These are phyloP conservation scores for Eonycteris spelaea DNA, from an alignment of 2,113 vertebrate species.

Conservation along the genomic window DNA sequence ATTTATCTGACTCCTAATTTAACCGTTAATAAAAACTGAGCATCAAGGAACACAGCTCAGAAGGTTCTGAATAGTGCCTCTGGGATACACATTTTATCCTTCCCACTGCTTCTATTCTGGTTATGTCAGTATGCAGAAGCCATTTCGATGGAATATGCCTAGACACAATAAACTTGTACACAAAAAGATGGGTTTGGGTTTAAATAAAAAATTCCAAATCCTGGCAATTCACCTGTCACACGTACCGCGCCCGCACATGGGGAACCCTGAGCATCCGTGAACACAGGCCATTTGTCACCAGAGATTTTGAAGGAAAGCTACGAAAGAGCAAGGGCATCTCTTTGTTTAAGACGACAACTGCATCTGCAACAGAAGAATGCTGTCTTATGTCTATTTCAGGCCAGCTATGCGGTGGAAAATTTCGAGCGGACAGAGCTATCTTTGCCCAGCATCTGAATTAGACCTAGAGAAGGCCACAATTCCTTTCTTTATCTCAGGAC, in stretches of 20 bases:
- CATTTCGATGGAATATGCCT: conserved; percentile 76
- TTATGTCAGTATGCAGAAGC: conserved; percentile 78
- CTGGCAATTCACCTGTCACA: conserved; percentile 62
- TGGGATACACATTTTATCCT: conserved; percentile 76
- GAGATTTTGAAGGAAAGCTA: conserved; percentile 69
- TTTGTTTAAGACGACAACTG: conserved; percentile 41
- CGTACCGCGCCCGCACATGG: background rate
- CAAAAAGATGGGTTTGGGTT: conserved; percentile 52
- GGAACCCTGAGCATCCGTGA: conserved; percentile 68
- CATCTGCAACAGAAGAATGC: conserved; percentile 32
- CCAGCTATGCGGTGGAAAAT: background rate
- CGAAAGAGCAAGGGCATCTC: conserved; percentile 17
- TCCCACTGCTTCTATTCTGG: conserved; percentile 72
- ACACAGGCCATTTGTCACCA: conserved; percentile 72
- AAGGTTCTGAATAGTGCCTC: conserved; percentile 75
- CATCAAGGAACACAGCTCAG: conserved; percentile 70
- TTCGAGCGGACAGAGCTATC: background rate
- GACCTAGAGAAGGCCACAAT: background rate
- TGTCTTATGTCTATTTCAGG: background rate
- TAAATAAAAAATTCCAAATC: conserved; percentile 31
- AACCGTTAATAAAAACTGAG: conserved; percentile 78
- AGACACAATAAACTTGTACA: conserved; percentile 78
- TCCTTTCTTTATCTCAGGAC: background rate
- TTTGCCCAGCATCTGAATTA: background rate
- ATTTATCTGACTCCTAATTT: conserved; percentile 77